A percentile compares a stretch with the other conserved stretches of the same genome.
These are phyloP conservation scores for Lepidurus packardi DNA, from an alignment of 1,140 invertebrate genomes.

Conservation along the genomic window DNA sequence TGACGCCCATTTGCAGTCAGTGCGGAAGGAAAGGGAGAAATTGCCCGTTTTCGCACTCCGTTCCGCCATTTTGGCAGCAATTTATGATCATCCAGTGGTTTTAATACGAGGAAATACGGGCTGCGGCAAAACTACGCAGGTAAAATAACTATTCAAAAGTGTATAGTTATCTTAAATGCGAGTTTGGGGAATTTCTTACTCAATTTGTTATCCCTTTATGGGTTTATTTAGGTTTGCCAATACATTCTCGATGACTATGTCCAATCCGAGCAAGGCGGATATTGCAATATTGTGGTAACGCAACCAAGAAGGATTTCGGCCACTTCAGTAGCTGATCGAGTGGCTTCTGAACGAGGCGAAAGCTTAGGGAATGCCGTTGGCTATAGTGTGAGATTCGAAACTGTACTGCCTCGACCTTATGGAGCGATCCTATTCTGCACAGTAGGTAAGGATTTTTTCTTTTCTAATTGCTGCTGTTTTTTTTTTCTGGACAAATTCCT, in stretches of 20 bases:
- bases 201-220: not conserved
- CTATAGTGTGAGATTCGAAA: conserved; percentile 90
- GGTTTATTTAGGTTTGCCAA: conserved; percentile 69
- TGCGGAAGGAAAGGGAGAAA: conserved; percentile 58
- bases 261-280: conserved; percentile 69
- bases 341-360: conserved; percentile 80
- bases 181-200: conserved; percentile 40
- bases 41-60: conserved; percentile 71
- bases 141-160: conserved; percentile 39
- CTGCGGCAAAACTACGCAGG: conserved; percentile 73
- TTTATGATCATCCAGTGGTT: conserved; percentile 78
- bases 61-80: conserved; percentile 69
- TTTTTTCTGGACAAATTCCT: not conserved
- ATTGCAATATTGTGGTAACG: conserved; percentile 83
- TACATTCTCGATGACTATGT: conserved; percentile 95
- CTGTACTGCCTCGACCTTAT: conserved; percentile 79
- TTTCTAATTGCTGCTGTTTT: conserved; percentile 19
- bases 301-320: conserved; percentile 92
- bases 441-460: conserved; percentile 53
- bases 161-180: not conserved
- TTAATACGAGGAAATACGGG: conserved; percentile 89
- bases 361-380: conserved; percentile 62
- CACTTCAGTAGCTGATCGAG: conserved; percentile 84
- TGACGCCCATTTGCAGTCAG: conserved; percentile 55
- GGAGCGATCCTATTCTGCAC: conserved; percentile 93